Percentiles rank a stretch among this genome's conserved stretches.
Evolutionary conservation across 2,113 vertebrate genomes (phyloP).

Genomic region (Erpornis zantholeuca): DNA sequence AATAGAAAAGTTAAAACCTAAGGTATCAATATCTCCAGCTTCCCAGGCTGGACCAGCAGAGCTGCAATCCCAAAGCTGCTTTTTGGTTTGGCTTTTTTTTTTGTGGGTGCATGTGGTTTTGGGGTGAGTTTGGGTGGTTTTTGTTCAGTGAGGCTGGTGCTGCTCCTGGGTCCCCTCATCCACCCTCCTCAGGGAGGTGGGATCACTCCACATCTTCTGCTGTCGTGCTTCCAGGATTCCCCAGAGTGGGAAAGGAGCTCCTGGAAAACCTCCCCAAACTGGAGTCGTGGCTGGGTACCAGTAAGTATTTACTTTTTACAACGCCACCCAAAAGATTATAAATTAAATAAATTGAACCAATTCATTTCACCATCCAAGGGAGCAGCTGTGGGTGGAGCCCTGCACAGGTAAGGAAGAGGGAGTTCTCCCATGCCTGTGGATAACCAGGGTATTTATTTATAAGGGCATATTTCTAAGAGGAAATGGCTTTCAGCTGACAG

Average conservation of each 20-base stretch:
- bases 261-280: too few relatives aligned
- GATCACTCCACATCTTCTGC: fast-evolving
- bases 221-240: neutral
- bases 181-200: neutral
- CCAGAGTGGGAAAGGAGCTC: neutral
- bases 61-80: neutral
- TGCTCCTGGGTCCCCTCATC: neutral
- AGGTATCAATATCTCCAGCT: too few relatives aligned
- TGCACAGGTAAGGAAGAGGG: neutral
- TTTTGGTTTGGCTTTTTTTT: too few relatives aligned
- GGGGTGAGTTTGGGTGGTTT: neutral
- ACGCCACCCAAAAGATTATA: neutral
- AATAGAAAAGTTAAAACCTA: too few relatives aligned
- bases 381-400: neutral
- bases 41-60: neutral
- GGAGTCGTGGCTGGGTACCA: neutral
- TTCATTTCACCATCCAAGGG: neutral
- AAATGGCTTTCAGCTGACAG: neutral
- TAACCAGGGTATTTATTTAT: neutral
- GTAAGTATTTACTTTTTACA: neutral
- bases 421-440: neutral
- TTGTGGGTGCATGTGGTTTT: fast-evolving
- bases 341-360: fast-evolving
- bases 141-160: neutral
- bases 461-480: too few relatives aligned